These are phyloP conservation scores for Pecten maximus DNA, from an alignment of 2,888 invertebrate species.

Conservation along the genomic window DNA sequence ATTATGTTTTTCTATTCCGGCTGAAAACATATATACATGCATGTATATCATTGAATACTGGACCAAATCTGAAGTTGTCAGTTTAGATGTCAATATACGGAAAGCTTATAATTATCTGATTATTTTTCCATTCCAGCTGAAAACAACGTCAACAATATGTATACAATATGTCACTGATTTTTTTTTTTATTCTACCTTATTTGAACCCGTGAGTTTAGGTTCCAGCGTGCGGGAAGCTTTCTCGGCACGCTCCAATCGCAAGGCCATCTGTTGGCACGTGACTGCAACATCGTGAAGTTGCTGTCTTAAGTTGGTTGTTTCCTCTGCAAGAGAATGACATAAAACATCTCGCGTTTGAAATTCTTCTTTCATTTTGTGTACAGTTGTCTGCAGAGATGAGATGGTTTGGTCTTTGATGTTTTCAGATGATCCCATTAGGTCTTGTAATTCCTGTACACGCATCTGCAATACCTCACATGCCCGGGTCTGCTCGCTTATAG, in stretches of 20 bases:
- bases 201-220: neutral
- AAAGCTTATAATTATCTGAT: too few species aligned
- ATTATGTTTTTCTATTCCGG: too few species aligned
- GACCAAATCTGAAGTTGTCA: too few species aligned
- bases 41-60: too few species aligned
- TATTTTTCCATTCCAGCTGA: too few species aligned
- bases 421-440: constrained; percentile 63
- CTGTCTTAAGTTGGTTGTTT: constrained; percentile 63
- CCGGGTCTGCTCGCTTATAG: neutral
- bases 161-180: too few species aligned
- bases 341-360: constrained; percentile 59
- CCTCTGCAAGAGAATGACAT: constrained; percentile 60
- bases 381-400: constrained; percentile 58
- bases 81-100: too few species aligned
- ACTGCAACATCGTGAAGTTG: constrained; percentile 67
- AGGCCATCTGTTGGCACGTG: constrained; percentile 69
- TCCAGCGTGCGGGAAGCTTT: neutral
- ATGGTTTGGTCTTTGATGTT: constrained; percentile 68
- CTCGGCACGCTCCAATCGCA: constrained; percentile 55
- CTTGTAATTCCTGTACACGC: constrained; percentile 49
- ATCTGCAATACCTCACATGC: neutral
- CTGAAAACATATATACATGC: too few species aligned
- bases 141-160: too few species aligned
- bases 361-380: constrained; percentile 58
- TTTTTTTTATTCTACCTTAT: neutral